Base-by-base conservation (phyloP, 1,140 invertebrate genomes). In the Cyclina sinensis region DNA sequence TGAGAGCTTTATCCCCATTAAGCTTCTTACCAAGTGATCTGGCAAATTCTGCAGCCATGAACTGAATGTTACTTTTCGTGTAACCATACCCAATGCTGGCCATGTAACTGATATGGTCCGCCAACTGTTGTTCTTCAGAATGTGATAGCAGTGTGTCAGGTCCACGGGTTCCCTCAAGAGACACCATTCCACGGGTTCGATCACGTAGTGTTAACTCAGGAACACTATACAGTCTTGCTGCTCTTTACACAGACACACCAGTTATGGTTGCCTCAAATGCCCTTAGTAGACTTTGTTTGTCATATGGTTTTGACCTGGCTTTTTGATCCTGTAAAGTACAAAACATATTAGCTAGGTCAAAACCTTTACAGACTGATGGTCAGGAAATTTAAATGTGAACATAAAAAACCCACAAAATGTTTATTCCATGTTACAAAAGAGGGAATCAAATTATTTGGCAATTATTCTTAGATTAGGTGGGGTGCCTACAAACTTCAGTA, bases 61-160 rank as follows among this genome's bases (percentile, higher is more conserved):
- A 1, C 43, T 70, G 73, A 12, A 87, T 18, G 5, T 27, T 51
- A 32, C n/a, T 18, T 54, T 65, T 79, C 0, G 35, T 73, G 18
- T 74, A 88, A 5, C 78, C 70, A 80, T 87, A 87, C 14, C 85
- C 57, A 2, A 87, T 87, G 27, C 39, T 51, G 9, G 86, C 76
- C 78, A 82, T 88, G 43, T 88, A 88, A 1, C 18, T 70, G 37
- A 88, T 54, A 59, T 73, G 79, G n/a, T 82, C 46, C 11, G 59
- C 79, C 18, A 82, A 37, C 18, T 46, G 9, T 37, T 82, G 9
- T 51, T 88, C 86, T 68, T 88, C 76, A 27, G 27, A 30, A 12
- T 54, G 0, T 5, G 7, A 82, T 30, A 73, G 82, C 18, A 73
- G 54, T 21, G 12, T 54, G 5, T 35, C 0, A 24, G 5, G 39